A percentile compares a stretch with the other conserved stretches of the same genome.
These are phyloP conservation scores for Cephus pulcher DNA, from an alignment of 2,888 invertebrate species.

Conservation along the genomic window DNA sequence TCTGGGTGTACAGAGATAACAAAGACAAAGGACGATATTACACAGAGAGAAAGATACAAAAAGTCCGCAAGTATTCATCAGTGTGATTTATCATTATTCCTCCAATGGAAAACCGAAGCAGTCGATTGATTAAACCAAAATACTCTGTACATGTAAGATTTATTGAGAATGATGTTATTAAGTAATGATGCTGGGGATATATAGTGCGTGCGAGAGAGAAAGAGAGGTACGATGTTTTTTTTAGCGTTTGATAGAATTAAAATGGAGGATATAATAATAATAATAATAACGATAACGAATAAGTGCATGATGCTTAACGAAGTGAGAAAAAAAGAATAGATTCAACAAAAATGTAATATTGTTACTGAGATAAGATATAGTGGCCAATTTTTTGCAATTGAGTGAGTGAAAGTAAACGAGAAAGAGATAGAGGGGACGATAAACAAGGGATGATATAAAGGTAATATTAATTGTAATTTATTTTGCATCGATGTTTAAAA, in stretches of 20 bases:
- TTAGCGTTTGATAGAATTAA: constrained; percentile 29
- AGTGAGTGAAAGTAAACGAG: constrained; percentile 17
- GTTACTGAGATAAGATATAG: constrained; percentile 39
- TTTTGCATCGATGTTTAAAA: constrained; percentile 55
- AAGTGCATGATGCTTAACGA: background rate
- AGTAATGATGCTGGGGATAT: background rate
- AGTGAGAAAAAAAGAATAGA: constrained; percentile 15
- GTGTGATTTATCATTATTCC: constrained; percentile 1
- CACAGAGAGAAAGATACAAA: background rate
- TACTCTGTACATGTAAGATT: constrained; percentile 43
- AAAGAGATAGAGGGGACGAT: constrained; percentile 7
- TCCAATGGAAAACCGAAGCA: constrained; percentile 12
- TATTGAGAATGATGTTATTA: constrained; percentile 31
- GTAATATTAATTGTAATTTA: constrained; percentile 57
- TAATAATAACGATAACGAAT: background rate
- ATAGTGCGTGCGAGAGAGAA: constrained; percentile 17
- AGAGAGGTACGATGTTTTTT: constrained; percentile 37
- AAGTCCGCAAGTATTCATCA: background rate
- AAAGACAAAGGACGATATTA: background rate
- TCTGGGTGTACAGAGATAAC: background rate
- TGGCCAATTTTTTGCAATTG: constrained; percentile 41
- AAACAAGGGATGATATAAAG: constrained; percentile 22
- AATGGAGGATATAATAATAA: background rate
- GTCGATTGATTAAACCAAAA: constrained; percentile 39
- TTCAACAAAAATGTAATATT: constrained; percentile 31